Conservation (phyloP, 2,888 invertebrate genomes). For the Therioaphis trifolii region DNA sequence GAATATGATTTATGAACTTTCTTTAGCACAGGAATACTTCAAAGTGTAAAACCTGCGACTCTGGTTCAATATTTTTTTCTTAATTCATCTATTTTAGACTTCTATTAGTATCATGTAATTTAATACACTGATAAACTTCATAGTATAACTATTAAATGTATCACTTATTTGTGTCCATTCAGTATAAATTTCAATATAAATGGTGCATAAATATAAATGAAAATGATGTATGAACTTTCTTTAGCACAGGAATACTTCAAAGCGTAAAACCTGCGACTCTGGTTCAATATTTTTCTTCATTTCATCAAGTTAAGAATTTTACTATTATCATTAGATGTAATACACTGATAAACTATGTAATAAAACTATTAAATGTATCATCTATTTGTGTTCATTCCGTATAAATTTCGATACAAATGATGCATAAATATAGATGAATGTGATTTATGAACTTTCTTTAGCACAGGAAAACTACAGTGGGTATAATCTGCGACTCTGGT, state of each 20-base stretch:
- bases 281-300: slow-evolving; percentile 25
- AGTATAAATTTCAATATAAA: neutral
- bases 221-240: slow-evolving; percentile 13
- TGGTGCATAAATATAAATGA: slow-evolving; percentile 28
- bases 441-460: slow-evolving; percentile 60
- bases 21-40: slow-evolving; percentile 61
- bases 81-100: neutral
- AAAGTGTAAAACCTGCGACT: slow-evolving; percentile 51
- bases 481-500: slow-evolving; percentile 57
- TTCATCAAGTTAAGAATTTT: too few relatives aligned
- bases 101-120: neutral
- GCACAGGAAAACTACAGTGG: slow-evolving; percentile 55
- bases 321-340: too few relatives aligned
- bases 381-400: slow-evolving; percentile 48
- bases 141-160: neutral
- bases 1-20: slow-evolving; percentile 56
- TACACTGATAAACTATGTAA: too few relatives aligned
- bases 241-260: slow-evolving; percentile 27
- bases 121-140: neutral
- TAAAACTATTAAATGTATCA: slow-evolving; percentile 38
- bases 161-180: slow-evolving; percentile 20
- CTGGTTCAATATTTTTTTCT: slow-evolving; percentile 55
- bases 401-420: slow-evolving; percentile 18
- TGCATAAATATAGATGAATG: slow-evolving; percentile 58
- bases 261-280: slow-evolving; percentile 25